A percentile compares a stretch with the other conserved stretches of the same genome.
These are phyloP conservation scores for Phortica okadai DNA, from an alignment of 2,888 invertebrate species.

Conservation along the genomic window DNA sequence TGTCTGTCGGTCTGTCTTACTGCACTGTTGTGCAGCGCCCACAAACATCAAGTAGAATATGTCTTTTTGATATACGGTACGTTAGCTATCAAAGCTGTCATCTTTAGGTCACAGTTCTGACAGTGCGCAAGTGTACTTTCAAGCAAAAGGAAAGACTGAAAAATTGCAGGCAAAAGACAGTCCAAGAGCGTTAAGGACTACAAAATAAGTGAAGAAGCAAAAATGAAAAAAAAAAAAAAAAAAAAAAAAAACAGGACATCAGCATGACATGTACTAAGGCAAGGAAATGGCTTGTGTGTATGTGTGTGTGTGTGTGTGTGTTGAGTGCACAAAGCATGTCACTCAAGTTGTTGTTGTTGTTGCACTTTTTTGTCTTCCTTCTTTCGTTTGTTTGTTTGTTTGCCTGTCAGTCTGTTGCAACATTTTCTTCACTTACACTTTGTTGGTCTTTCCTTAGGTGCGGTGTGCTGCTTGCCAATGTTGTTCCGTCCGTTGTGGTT, in stretches of 20 bases:
- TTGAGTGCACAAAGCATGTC: constrained; percentile 18
- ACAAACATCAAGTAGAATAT: constrained; percentile 51
- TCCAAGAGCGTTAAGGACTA: background rate
- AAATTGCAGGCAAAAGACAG: constrained; percentile 46
- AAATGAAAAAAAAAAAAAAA: background rate
- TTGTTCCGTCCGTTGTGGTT: background rate
- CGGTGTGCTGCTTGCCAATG: background rate
- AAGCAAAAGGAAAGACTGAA: constrained; percentile 23
- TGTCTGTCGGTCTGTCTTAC: constrained; percentile 53
- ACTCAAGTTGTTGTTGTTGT: constrained; percentile 5
- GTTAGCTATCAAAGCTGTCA: constrained; percentile 60
- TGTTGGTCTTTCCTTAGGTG: background rate
- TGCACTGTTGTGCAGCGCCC: constrained; percentile 49
- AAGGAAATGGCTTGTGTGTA: background rate
- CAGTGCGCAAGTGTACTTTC: constrained; percentile 40
- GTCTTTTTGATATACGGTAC: constrained; percentile 57
- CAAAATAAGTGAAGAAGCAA: background rate
- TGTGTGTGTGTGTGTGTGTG: background rate
- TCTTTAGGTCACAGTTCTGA: constrained; percentile 53
- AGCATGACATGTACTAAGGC: background rate
- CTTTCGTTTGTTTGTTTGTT: background rate
- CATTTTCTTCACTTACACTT: background rate
- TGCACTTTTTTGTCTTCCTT: background rate
- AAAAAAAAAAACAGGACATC: background rate
- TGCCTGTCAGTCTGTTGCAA: background rate